A percentile compares a stretch with the other conserved stretches of the same genome.
Evolutionary conservation across 2,888 invertebrate species (phyloP).

Genomic region (Nomada lathburiana): DNA sequence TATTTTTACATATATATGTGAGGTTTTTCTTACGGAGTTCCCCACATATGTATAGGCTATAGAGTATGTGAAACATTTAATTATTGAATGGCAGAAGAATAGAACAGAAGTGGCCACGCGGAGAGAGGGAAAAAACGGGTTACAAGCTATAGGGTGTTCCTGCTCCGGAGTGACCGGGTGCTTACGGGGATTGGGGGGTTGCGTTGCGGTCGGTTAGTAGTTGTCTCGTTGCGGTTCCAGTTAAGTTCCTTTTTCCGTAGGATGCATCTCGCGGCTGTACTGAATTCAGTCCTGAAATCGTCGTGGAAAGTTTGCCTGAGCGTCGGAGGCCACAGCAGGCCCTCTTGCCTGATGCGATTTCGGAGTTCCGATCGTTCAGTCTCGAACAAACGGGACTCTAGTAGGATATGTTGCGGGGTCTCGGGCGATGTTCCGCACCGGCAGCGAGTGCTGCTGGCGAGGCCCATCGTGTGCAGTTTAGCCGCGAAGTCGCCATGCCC

Average conservation of each 20-base stretch:
- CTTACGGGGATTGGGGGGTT: too few relatives aligned
- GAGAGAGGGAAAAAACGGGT: too few relatives aligned
- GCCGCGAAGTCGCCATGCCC: not conserved
- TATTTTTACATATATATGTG: too few relatives aligned
- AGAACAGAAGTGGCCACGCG: too few relatives aligned
- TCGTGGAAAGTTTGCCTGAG: not conserved
- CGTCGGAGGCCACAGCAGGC: not conserved
- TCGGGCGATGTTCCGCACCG: not conserved
- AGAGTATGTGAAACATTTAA: too few relatives aligned
- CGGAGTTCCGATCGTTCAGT: not conserved
- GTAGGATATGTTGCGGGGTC: not conserved
- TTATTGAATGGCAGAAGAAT: too few relatives aligned
- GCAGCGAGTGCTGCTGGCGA: not conserved
- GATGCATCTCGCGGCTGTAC: not conserved
- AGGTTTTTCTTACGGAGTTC: too few relatives aligned
- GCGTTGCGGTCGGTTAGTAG: too few relatives aligned
- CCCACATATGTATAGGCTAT: too few relatives aligned
- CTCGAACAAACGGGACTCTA: not conserved
- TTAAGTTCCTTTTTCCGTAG: not conserved
- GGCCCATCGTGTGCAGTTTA: not conserved
- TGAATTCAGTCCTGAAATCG: not conserved
- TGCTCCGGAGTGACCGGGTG: too few relatives aligned
- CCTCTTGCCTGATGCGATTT: not conserved
- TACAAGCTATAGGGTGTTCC: too few relatives aligned
- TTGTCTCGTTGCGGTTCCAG: not conserved